Evolutionary conservation across 2,888 invertebrate genomes (phyloP).

Genomic region (Torymus aiolomorphi): DNA sequence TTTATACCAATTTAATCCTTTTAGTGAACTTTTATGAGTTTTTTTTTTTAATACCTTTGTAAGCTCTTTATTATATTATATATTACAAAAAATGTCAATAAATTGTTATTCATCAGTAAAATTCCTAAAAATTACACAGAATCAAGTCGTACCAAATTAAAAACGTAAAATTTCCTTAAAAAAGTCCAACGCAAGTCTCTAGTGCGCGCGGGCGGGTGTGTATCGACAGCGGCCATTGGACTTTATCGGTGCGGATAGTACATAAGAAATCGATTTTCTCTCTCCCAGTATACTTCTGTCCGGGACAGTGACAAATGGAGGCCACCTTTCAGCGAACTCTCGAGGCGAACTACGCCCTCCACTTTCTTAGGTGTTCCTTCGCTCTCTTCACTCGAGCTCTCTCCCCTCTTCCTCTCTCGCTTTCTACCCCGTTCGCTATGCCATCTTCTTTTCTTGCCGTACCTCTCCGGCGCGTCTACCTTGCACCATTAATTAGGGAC

Average conservation of each 20-base stretch:
- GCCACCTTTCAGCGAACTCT: slow-evolving; percentile 69
- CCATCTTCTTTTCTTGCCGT: slow-evolving; percentile 18
- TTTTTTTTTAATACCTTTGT: no score
- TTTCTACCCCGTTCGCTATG: neutral
- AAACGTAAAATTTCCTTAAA: neutral
- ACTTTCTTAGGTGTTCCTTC: slow-evolving; percentile 64
- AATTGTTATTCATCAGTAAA: no score
- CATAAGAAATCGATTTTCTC: slow-evolving; percentile 71
- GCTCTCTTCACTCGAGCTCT: slow-evolving; percentile 12
- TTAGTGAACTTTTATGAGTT: no score
- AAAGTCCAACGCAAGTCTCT: no score
- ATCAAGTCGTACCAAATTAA: neutral
- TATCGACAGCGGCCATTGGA: slow-evolving; percentile 40
- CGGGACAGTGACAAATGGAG: slow-evolving; percentile 74
- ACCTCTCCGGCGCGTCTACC: neutral
- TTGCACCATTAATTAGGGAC: slow-evolving; percentile 68
- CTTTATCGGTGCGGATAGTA: slow-evolving; percentile 66
- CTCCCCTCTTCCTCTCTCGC: slow-evolving; percentile 31
- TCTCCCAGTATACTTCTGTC: slow-evolving; percentile 70
- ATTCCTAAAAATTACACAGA: no score
- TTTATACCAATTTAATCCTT: no score
- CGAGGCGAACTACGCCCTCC: slow-evolving; percentile 64
- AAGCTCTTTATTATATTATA: no score
- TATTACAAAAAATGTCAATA: no score
- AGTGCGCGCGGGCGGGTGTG: neutral